Base-by-base conservation (phyloP, 2,113 vertebrate genomes). In the Ceyx cyanopectus region DNA sequence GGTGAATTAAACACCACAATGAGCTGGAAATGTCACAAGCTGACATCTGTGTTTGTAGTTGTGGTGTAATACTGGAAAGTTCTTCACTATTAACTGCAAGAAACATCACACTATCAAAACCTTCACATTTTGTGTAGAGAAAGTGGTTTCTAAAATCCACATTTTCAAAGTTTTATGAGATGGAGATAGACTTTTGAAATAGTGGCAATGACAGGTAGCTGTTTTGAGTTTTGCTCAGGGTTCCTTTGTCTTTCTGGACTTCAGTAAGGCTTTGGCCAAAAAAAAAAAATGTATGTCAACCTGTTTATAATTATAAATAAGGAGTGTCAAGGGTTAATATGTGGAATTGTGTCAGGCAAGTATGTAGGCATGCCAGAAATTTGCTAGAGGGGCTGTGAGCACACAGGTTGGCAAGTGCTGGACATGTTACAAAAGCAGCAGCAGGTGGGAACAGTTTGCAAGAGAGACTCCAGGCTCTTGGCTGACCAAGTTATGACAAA, bases 301-400 rank as follows among this genome's bases (percentile, higher is more conserved):
- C 32, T 81, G 41, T 66, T 85, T 76, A 32, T 46, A 54, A 65
- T 81, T 68, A 32, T 81, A 72, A 66, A 66, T 56, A 20, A 65
- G 73, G 32, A 63, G 20, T 73, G 51, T 7, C 58, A 88, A 34
- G 32, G 19, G 14, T 23, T 79, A 24, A 23, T 72, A 26, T 8
- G 2, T 8, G 26, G 45, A 48, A 50, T 56, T 0, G 0, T 45
- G 51, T 65, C 29, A 86, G 45, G 7, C 27, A 46, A 69, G 27
- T 41, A 37, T 58, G 27, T 24, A 62, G 45, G 8, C 37, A 26
- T 68, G 20, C 34, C 58, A 86, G 83, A 75, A 72, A 40, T 85
- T 32, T 92, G 37, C 32, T 65, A n/a, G 61, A 62, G 32, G 5
- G 58, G 5, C 51, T 81, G 41, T 89, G 37, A 73, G 41, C 32